Evolutionary conservation across 2,113 vertebrate genomes (phyloP), one percentile per base, ranked within the genome.

Genomic region (Tursiops truncatus): DNA sequence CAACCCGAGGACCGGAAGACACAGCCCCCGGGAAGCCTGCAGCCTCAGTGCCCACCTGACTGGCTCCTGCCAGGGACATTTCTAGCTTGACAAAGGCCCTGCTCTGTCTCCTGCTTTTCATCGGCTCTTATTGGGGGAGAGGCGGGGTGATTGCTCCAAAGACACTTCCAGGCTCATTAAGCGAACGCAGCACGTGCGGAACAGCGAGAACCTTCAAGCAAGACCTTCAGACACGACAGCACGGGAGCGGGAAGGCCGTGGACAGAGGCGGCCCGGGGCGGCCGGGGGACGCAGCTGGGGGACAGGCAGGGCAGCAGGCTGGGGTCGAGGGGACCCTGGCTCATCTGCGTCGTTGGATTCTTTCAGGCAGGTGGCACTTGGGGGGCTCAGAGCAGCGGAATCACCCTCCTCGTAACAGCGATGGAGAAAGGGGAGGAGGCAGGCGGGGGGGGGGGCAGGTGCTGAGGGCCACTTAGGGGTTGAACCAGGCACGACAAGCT

Each of bases 41-140:
- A 71, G 36, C 21, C 36, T 21, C 15, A 0, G 62, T 2, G 31
- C 18, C 13, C n/a, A 0, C 5, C 0, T 2, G 26, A 23, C 20
- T 1, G 1, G 11, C 2, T 7, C 91, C 36, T 10, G 28, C 28
- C 0, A 9, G 28, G 31, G 11, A 0, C 1, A 0, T 5, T 3
- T 60, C 31, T 18, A 10, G 15, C 50, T 21, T 21, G 0, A 21
- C 11, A 8, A 71, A 71, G 8, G 6, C 63, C 33, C 74, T 18
- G 12, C 63, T 60, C 76, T 8, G 18, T 3, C 2, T 28, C 50
- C 63, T 1, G 5, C 21, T 63, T 33, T 50, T 18, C 23, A 7
- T 5, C 0, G 2, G 14, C 33, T 36, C 31, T 1, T 3, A 10
- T 3, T 68, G 17, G 44, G 81, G 33, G 18, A 20, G 56, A 5